phyloP scores from a whole-genome alignment of 1,140 invertebrate genomes.

The Rhagoletis zephyria region DNA sequence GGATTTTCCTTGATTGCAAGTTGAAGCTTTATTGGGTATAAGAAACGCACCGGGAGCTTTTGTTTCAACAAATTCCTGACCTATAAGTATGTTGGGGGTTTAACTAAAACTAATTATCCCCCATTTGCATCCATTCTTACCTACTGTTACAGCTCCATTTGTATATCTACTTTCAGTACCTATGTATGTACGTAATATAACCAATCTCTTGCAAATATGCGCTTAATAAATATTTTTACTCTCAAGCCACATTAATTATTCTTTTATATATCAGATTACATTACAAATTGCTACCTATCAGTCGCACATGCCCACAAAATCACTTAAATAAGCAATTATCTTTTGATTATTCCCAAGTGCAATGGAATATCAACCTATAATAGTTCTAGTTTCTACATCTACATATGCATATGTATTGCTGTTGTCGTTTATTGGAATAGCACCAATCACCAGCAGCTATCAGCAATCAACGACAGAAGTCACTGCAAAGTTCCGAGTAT shows the following conservation, averaged over 20 bases:
- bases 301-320: neutral
- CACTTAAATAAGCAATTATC: conserved; percentile 38
- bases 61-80: too few species aligned
- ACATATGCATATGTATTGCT: neutral
- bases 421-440: neutral
- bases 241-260: neutral
- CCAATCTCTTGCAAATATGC: too few species aligned
- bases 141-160: too few species aligned
- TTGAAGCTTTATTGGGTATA: too few species aligned
- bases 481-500: neutral
- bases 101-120: too few species aligned
- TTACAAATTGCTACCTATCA: neutral
- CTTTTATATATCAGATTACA: neutral
- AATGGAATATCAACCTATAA: neutral
- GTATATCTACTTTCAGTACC: too few species aligned
- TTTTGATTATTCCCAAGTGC: conserved; percentile 35
- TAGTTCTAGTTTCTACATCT: too few species aligned
- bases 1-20: too few species aligned
- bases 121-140: too few species aligned
- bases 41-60: too few species aligned
- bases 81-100: too few species aligned
- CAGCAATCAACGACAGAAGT: conserved; percentile 31
- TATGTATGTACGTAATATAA: neutral
- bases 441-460: conserved; percentile 35
- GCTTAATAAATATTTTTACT: neutral